Percentiles rank a stretch among this genome's conserved stretches.
These are phyloP conservation scores for Amblyopsis rosae DNA, from an alignment of 2,113 vertebrate species.

Conservation along the genomic window DNA sequence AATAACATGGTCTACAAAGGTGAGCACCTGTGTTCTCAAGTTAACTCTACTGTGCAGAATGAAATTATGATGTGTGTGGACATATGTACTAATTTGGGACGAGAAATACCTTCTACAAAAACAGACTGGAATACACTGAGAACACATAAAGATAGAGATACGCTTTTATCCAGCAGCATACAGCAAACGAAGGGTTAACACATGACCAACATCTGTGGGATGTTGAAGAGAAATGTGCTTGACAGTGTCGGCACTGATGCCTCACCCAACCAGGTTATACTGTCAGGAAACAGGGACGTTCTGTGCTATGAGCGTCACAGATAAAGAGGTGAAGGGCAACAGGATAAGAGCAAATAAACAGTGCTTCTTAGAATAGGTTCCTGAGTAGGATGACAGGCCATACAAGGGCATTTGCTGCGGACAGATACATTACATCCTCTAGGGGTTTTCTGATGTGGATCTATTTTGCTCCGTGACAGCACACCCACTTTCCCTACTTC, in stretches of 20 bases:
- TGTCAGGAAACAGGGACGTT: not conserved
- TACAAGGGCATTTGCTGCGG: conserved; percentile 3
- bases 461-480: conserved; percentile 8
- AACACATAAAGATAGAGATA: no score
- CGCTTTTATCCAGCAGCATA: no score
- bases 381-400: not conserved
- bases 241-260: not conserved
- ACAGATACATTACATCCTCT: conserved; percentile 1
- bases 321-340: conserved; percentile 43
- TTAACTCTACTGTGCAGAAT: no score
- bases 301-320: conserved; percentile 5
- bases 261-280: conserved; percentile 19
- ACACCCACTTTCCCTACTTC: conserved; percentile 35
- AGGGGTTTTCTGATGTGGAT: conserved; percentile 23
- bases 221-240: no score
- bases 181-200: no score
- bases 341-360: conserved; percentile 38
- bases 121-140: no score
- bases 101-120: no score
- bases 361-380: conserved; percentile 31
- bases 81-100: no score
- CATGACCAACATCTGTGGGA: no score
- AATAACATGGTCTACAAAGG: no score
- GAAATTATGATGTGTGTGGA: no score
- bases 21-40: no score